A percentile compares a stretch with the other conserved stretches of the same genome.
Conservation (phyloP, 92 coral and sea anemone species). For the Montipora capitata region DNA sequence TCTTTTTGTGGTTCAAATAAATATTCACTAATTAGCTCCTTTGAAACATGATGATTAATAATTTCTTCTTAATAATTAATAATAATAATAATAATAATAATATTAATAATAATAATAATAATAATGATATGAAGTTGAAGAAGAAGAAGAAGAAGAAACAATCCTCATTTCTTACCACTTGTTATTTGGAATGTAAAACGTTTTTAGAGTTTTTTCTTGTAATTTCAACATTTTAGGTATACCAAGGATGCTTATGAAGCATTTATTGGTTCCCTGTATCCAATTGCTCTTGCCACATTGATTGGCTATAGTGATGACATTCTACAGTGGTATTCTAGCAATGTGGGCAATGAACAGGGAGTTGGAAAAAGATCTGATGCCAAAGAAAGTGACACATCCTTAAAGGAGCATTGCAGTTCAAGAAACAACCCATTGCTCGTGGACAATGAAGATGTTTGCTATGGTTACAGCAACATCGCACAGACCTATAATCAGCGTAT, state of each 20-base stretch:
- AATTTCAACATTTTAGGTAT: constrained; percentile 53
- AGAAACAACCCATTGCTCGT: neutral
- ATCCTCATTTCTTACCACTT: neutral
- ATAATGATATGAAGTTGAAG: no score
- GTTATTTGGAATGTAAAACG: neutral
- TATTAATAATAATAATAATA: no score
- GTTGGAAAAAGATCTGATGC: neutral
- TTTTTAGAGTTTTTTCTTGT: neutral
- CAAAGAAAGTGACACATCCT: neutral
- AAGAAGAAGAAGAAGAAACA: no score
- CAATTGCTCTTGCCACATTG: constrained; percentile 70
- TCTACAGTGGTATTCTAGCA: constrained; percentile 36
- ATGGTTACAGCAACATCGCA: neutral
- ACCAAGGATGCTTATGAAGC: constrained; percentile 83
- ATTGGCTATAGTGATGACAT: constrained; percentile 49
- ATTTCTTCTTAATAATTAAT: no score
- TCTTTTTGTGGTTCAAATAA: no score
- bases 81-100: no score
- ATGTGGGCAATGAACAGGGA: neutral
- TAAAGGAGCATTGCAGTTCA: neutral
- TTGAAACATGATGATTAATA: no score
- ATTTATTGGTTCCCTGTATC: constrained; percentile 76
- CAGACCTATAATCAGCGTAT: neutral
- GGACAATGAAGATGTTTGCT: neutral
- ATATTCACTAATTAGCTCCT: no score